Percentiles rank a stretch among this genome's conserved stretches.
phyloP scores from a whole-genome alignment of 2,113 vertebrate species.

The Pseudorasbora parva region DNA sequence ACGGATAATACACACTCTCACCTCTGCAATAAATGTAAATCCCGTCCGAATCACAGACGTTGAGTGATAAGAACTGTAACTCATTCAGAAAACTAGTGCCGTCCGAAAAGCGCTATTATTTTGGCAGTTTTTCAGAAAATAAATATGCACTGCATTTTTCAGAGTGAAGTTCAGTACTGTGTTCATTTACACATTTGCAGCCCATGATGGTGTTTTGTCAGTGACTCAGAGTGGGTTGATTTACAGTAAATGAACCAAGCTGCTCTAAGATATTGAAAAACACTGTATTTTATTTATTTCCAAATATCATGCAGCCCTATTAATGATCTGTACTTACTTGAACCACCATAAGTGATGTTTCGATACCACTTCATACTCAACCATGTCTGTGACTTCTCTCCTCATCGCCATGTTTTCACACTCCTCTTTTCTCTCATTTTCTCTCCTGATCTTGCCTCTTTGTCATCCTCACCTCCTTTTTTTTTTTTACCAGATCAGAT shows the following conservation, averaged over 20 bases:
- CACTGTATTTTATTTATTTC: background rate
- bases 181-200: background rate
- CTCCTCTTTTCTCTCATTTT: background rate
- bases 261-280: background rate
- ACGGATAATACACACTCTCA: no score
- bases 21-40: no score
- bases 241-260: background rate
- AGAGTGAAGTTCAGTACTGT: background rate
- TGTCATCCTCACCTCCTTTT: background rate
- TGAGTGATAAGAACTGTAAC: no score
- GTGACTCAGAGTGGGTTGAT: background rate
- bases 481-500: background rate
- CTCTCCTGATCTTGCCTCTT: background rate
- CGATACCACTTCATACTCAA: background rate
- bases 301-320: background rate
- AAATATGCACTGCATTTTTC: background rate
- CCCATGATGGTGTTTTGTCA: background rate
- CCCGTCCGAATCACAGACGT: no score
- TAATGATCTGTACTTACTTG: background rate
- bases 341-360: background rate
- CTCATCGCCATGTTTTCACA: background rate
- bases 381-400: slow-evolving; percentile 11
- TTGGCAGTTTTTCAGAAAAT: background rate
- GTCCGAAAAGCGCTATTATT: background rate
- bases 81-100: no score